phyloP scores from a whole-genome alignment of 2,797 vertebrate genomes.

The Brachyalestes nurse region DNA sequence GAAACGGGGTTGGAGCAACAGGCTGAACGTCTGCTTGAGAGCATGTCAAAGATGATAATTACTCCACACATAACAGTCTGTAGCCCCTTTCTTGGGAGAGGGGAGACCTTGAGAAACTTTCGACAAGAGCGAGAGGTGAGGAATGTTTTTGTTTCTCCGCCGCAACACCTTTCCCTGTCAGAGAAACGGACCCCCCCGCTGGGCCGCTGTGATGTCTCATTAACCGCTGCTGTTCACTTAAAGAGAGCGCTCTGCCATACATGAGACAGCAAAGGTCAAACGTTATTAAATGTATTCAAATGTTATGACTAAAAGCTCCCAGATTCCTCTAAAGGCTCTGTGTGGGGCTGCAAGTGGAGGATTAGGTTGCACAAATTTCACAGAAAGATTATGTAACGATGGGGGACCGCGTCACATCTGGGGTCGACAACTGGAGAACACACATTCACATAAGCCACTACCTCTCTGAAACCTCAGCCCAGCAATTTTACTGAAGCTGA shows the following conservation, averaged over 20 bases:
- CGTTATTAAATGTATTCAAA: conserved; percentile 17
- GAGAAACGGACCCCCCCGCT: conserved; percentile 8
- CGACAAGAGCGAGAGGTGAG: conserved; percentile 24
- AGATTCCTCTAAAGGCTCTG: neutral
- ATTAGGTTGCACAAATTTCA: conserved; percentile 19
- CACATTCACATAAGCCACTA: neutral
- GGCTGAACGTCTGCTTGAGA: conserved; percentile 51
- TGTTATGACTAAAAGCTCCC: conserved; percentile 24
- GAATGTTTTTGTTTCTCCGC: conserved; percentile 15
- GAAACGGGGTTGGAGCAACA: conserved; percentile 54
- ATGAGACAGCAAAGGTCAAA: conserved; percentile 30
- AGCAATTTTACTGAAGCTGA: neutral
- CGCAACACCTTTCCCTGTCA: conserved; percentile 31
- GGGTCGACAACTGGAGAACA: neutral
- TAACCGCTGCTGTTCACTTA: conserved; percentile 31
- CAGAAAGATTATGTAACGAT: conserved; percentile 7
- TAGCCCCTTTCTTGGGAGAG: conserved; percentile 47
- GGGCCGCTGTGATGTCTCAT: conserved; percentile 31
- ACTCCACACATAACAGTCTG: conserved; percentile 55
- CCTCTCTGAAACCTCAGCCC: conserved; percentile 7
- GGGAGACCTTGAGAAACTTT: conserved; percentile 46
- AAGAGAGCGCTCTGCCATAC: neutral
- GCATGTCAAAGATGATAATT: conserved; percentile 61
- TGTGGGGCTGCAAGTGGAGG: neutral
- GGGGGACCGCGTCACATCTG: conserved; percentile 4